A percentile compares a stretch with the other conserved stretches of the same genome.
Conservation (phyloP, 2,888 invertebrate genomes). For the Zaprionus obscuricornis region DNA sequence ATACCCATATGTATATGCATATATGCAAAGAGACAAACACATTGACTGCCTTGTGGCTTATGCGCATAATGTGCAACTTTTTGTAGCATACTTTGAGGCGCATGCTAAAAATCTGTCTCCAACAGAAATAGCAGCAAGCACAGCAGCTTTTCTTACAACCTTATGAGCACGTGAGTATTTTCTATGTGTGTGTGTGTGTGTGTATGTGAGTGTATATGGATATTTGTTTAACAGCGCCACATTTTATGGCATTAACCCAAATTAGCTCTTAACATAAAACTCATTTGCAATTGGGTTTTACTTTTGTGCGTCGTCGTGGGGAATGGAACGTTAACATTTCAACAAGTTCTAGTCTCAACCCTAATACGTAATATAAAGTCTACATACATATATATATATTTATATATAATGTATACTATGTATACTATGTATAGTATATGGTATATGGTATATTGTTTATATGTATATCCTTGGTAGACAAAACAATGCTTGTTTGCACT, state of each 20-base stretch:
- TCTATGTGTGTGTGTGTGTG: background rate
- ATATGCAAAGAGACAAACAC: background rate
- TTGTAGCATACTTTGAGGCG: constrained; percentile 66
- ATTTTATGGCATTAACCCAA: constrained; percentile 74
- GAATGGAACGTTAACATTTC: constrained; percentile 1
- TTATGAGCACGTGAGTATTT: background rate
- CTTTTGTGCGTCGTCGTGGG: background rate
- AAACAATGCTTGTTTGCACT: constrained; percentile 47
- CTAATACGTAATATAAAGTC: no score
- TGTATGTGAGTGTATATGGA: constrained; percentile 1
- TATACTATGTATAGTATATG: no score
- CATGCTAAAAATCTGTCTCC: constrained; percentile 58
- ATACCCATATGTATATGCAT: constrained; percentile 1
- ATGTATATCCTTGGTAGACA: constrained; percentile 12
- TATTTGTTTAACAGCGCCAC: constrained; percentile 71
- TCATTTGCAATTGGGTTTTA: constrained; percentile 56
- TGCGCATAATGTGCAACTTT: constrained; percentile 68
- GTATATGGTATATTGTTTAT: no score
- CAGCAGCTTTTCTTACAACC: constrained; percentile 26
- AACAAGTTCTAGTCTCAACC: constrained; percentile 32
- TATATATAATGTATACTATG: no score
- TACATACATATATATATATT: no score
- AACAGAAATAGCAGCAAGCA: no score
- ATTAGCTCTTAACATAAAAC: constrained; percentile 76
- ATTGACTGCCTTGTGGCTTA: constrained; percentile 45